These are phyloP conservation scores for Melinopterus prodromus DNA, from an alignment of 2,888 invertebrate genomes.

Conservation along the genomic window DNA sequence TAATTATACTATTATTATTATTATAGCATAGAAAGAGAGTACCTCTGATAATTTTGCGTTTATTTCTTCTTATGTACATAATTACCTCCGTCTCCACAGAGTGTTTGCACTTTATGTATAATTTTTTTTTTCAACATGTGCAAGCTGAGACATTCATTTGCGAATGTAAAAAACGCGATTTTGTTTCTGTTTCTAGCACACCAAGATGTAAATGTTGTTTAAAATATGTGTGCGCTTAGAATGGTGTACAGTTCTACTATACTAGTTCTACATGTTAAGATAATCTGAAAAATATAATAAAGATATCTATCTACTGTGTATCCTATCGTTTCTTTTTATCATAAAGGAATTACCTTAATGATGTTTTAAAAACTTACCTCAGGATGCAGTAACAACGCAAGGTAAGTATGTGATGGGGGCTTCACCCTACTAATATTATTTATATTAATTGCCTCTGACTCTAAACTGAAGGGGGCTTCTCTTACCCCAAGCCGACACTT, in stretches of 20 bases:
- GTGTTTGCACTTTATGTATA: background rate
- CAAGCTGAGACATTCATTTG: background rate
- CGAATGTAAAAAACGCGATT: background rate
- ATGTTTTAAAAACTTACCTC: background rate
- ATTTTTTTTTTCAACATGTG: background rate
- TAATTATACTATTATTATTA: background rate
- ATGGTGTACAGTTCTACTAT: conserved; percentile 26
- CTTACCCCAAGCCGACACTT: too few relatives aligned
- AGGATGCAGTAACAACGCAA: background rate
- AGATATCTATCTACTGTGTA: background rate
- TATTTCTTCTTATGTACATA: background rate
- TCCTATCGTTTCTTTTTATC: background rate
- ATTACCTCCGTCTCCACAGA: background rate
- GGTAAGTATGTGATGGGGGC: too few relatives aligned
- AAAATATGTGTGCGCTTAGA: conserved; percentile 40
- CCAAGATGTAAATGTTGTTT: conserved; percentile 41
- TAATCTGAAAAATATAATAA: conserved; percentile 4
- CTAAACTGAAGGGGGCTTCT: too few relatives aligned
- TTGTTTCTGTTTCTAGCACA: background rate
- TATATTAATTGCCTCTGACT: too few relatives aligned
- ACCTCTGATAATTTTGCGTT: conserved; percentile 4
- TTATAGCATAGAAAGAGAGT: background rate
- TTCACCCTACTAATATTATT: too few relatives aligned
- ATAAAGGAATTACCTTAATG: background rate
- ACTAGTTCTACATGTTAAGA: background rate